Evolutionary conservation across 2,797 vertebrate genomes (phyloP).

Genomic region (Esox masquinongy): DNA sequence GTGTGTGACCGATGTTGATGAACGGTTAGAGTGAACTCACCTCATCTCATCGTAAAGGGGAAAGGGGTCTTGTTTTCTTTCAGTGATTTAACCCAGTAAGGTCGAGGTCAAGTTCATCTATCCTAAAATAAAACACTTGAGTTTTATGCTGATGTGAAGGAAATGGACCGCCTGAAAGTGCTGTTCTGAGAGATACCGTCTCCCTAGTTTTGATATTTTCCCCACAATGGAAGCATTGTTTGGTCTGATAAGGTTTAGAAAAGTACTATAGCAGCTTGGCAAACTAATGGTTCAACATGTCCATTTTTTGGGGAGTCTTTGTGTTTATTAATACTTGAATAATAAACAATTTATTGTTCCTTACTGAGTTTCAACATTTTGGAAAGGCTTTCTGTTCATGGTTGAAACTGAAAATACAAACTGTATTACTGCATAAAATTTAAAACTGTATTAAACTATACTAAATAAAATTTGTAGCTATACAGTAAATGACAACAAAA

Average conservation of each 20-base stretch:
- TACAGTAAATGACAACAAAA: not conserved
- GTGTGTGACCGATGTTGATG: not conserved
- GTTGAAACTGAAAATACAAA: not conserved
- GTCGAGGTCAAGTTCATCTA: not conserved
- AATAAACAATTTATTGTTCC: not conserved
- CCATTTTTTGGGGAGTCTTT: not conserved
- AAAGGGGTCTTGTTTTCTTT: not conserved
- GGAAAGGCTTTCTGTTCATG: not conserved
- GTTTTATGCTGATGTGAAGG: conserved; percentile 10
- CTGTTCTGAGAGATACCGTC: not conserved
- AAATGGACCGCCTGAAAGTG: not conserved
- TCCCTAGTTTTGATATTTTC: not conserved
- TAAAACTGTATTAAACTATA: not conserved
- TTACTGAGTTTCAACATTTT: not conserved
- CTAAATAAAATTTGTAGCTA: not conserved
- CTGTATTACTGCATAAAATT: not conserved
- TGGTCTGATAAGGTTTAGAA: not conserved
- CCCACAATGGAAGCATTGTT: conserved; percentile 2
- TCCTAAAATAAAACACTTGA: conserved; percentile 28
- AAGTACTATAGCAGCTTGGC: not conserved
- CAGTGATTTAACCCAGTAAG: not conserved
- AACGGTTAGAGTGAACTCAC: not conserved
- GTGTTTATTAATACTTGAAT: not conserved
- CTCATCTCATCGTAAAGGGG: not conserved
- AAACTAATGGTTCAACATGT: not conserved